Conservation (phyloP, 2,888 invertebrate species). For the Acrobasis suavella region DNA sequence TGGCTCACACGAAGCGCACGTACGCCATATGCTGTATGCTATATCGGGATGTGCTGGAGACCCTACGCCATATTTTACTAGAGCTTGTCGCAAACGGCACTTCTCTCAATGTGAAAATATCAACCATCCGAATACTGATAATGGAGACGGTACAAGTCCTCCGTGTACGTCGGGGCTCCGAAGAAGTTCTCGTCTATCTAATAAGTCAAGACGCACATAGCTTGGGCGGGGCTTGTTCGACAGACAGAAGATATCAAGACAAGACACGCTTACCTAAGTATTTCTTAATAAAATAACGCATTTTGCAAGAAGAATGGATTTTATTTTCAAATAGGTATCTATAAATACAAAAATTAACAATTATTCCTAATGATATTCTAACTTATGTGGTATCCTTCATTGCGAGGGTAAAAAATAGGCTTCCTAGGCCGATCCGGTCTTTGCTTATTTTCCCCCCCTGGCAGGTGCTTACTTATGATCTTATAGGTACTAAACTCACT, state of each 20-base stretch:
- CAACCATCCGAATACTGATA: neutral
- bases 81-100: conserved; percentile 20
- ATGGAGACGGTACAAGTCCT: neutral
- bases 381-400: neutral
- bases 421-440: too few relatives aligned
- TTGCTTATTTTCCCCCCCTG: too few relatives aligned
- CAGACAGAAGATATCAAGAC: neutral
- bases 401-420: neutral
- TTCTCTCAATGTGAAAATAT: neutral
- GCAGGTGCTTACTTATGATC: too few relatives aligned
- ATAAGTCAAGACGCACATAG: conserved; percentile 5
- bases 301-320: neutral
- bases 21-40: conserved; percentile 38
- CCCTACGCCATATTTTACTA: conserved; percentile 39
- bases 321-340: neutral
- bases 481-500: too few relatives aligned
- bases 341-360: neutral
- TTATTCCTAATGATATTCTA: neutral
- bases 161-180: neutral
- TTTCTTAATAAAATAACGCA: neutral
- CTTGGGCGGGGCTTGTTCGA: neutral
- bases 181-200: conserved; percentile 27
- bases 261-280: neutral
- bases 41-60: conserved; percentile 32
- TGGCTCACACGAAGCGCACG: conserved; percentile 28